phyloP scores from a whole-genome alignment of 2,888 invertebrate species.

The Eupithecia subfuscata region DNA sequence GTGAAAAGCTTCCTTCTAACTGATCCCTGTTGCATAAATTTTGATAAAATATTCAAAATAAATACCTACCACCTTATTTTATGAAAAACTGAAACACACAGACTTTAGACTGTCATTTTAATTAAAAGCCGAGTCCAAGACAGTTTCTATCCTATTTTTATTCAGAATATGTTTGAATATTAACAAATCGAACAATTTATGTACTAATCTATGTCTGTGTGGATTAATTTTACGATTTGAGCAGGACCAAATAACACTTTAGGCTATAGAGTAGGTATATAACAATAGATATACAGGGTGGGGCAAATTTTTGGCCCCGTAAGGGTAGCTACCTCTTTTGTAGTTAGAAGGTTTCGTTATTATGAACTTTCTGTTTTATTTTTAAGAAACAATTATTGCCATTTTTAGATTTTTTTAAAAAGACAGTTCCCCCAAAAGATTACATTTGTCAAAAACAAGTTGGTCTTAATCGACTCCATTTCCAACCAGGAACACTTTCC shows the following conservation, averaged over 20 bases:
- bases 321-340: too few species aligned
- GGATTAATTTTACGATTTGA: not conserved
- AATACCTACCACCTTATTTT: not conserved
- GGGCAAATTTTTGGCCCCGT: too few species aligned
- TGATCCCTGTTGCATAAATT: slow-evolving; percentile 39
- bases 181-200: not conserved
- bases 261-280: not conserved
- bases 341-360: too few species aligned
- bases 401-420: too few species aligned
- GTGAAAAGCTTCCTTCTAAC: slow-evolving; percentile 45
- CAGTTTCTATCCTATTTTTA: not conserved
- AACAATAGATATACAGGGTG: too few species aligned
- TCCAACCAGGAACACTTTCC: too few species aligned
- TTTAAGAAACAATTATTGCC: too few species aligned
- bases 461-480: too few species aligned
- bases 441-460: too few species aligned
- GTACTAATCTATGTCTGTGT: too few species aligned
- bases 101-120: not conserved
- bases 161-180: not conserved
- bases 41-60: not conserved
- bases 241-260: not conserved
- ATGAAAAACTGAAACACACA: not conserved
- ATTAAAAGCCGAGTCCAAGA: not conserved
- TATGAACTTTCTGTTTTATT: too few species aligned
- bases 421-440: too few species aligned